phyloP scores from a whole-genome alignment of 2,113 vertebrate genomes.

The Gasterosteus aculeatus region DNA sequence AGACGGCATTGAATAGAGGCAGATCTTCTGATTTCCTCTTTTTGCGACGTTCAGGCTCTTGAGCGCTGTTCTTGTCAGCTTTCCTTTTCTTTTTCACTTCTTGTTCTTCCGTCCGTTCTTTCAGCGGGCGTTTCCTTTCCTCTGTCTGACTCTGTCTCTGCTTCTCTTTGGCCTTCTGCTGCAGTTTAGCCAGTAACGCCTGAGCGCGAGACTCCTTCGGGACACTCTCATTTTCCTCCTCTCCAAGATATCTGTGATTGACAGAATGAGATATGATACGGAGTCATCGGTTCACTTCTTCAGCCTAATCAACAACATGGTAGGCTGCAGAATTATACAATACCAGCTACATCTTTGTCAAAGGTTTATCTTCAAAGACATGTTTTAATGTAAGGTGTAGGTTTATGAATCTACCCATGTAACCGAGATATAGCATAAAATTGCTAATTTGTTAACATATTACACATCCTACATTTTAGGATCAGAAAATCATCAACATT shows the following conservation, averaged over 20 bases:
- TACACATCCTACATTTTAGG: background rate
- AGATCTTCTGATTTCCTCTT: conserved; percentile 36
- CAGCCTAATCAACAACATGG: background rate
- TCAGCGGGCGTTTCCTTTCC: background rate
- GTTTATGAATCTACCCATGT: background rate
- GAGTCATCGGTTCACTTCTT: background rate
- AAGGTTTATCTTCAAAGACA: background rate
- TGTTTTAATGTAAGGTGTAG: background rate
- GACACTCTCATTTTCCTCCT: conserved; percentile 70
- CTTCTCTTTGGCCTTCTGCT: conserved; percentile 83
- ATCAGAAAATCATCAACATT: background rate
- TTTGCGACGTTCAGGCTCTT: conserved; percentile 24
- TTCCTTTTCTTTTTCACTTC: conserved; percentile 33
- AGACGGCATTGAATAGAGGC: background rate
- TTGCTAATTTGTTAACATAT: background rate
- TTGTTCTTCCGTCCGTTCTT: conserved; percentile 1
- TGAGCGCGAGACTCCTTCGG: conserved; percentile 74
- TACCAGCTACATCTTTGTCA: background rate
- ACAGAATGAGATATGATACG: background rate
- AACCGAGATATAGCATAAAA: background rate
- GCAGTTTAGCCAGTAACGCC: conserved; percentile 84
- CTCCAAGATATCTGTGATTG: conserved; percentile 82
- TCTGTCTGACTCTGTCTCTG: conserved; percentile 67
- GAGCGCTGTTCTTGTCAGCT: background rate
- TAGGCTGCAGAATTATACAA: background rate